phyloP scores from a whole-genome alignment of 2,888 invertebrate species.

The Herminia tarsipennalis region DNA sequence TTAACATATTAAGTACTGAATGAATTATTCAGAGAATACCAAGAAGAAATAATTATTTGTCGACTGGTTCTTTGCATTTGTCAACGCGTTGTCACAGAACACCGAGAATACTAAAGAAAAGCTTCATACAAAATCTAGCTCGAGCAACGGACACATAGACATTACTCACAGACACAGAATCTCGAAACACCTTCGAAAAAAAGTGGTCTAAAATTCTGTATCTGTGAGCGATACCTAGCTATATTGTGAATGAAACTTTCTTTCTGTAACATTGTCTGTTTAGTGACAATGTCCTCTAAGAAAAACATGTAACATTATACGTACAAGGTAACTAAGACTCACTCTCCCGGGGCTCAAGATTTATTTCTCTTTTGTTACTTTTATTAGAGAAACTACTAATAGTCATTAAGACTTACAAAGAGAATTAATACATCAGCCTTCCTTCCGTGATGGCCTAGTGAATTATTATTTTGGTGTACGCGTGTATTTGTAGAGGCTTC shows the following conservation, averaged over 20 bases:
- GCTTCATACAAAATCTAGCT: too few species aligned
- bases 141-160: too few species aligned
- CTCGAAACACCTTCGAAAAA: too few species aligned
- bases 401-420: constrained; percentile 48
- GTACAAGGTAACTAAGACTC: constrained; percentile 21
- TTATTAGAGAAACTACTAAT: constrained; percentile 48
- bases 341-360: constrained; percentile 36
- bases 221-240: too few species aligned
- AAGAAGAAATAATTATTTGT: background rate
- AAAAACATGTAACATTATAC: constrained; percentile 32
- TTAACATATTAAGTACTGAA: background rate
- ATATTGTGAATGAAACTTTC: too few species aligned
- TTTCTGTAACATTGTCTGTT: too few species aligned
- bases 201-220: too few species aligned
- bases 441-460: constrained; percentile 3
- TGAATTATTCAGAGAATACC: background rate
- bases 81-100: too few species aligned
- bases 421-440: constrained; percentile 25
- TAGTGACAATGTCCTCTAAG: constrained; percentile 30
- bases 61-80: background rate
- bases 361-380: constrained; percentile 54
- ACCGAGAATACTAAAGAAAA: too few species aligned
- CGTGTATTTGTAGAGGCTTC: background rate
- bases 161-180: too few species aligned
- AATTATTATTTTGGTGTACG: constrained; percentile 5